A percentile compares a stretch with the other conserved stretches of the same genome.
phyloP scores from a whole-genome alignment of 2,113 vertebrate species.

The Verasper variegatus region DNA sequence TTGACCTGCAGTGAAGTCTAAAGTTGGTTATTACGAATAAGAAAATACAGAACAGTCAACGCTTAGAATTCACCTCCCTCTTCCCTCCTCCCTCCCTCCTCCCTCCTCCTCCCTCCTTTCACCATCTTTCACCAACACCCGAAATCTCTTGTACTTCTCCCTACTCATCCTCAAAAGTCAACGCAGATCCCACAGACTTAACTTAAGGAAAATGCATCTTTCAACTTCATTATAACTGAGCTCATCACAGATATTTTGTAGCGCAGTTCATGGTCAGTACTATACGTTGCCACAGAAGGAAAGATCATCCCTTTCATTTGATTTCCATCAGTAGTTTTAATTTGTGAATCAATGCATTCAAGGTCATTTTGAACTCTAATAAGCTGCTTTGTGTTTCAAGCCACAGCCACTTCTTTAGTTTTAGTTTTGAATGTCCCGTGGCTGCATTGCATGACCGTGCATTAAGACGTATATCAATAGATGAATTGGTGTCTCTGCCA shows the following conservation, averaged over 20 bases:
- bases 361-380: background rate
- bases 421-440: background rate
- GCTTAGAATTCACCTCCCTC: background rate
- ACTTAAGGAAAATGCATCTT: background rate
- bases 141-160: slow-evolving; percentile 6
- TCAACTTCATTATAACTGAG: background rate
- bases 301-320: too few species aligned
- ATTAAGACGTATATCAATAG: background rate
- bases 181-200: background rate
- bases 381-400: background rate
- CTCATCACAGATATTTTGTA: background rate
- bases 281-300: background rate
- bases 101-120: background rate
- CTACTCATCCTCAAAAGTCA: background rate
- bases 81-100: background rate
- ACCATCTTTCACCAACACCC: slow-evolving; percentile 4
- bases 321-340: background rate
- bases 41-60: background rate
- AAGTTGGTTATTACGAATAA: background rate
- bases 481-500: background rate
- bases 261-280: too few species aligned
- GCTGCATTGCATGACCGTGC: background rate
- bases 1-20: background rate
- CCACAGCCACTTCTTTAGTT: too few species aligned
- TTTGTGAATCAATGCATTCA: background rate